These are phyloP conservation scores for Rhodinocichla rosea DNA, from an alignment of 2,113 vertebrate species.

Conservation along the genomic window DNA sequence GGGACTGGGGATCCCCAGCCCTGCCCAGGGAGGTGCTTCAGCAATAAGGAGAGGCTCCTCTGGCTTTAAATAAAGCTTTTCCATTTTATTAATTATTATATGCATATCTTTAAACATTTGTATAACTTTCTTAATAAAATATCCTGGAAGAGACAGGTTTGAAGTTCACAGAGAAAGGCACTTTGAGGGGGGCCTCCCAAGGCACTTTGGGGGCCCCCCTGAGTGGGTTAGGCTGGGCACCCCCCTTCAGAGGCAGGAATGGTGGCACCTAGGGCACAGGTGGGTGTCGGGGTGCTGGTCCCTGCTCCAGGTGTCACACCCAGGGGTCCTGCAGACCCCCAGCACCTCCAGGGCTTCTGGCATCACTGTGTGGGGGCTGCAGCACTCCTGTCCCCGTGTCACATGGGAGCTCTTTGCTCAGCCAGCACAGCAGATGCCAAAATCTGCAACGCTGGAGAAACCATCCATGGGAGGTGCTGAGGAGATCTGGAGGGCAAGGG, in stretches of 20 bases:
- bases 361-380: background rate
- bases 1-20: background rate
- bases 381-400: background rate
- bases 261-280: background rate
- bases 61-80: constrained; percentile 78
- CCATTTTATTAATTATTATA: constrained; percentile 78
- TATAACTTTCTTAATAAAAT: constrained; percentile 74
- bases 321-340: background rate
- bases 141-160: constrained; percentile 50
- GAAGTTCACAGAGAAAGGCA: constrained; percentile 71
- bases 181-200: background rate
- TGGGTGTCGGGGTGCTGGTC: background rate
- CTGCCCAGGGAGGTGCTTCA: background rate
- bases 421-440: background rate
- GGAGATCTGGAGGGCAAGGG: background rate
- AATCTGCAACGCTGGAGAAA: background rate
- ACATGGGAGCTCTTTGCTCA: background rate
- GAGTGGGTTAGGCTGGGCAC: background rate
- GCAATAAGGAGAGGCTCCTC: background rate
- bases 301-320: background rate
- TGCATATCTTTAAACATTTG: constrained; percentile 72
- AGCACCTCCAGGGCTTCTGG: background rate
- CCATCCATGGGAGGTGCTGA: rapidly evolving
- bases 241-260: background rate
- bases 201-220: constrained; percentile 38